Base-by-base conservation (phyloP, 2,113 vertebrate genomes). In the Carlito syrichta region DNA sequence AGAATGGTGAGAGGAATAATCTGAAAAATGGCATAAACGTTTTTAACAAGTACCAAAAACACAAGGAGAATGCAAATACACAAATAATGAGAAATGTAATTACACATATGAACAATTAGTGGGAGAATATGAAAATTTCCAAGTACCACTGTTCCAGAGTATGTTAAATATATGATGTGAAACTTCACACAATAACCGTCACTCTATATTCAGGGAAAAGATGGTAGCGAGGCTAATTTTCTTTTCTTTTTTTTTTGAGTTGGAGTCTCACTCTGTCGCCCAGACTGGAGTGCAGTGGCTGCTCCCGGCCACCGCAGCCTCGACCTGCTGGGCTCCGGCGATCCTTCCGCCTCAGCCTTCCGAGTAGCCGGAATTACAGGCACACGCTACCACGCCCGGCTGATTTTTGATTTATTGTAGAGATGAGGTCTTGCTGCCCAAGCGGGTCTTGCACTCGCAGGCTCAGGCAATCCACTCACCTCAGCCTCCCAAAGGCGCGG, bases 21-120 rank as follows among this genome's bases (percentile, higher is more conserved):
- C 96, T 98, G 95, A 56, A 97, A 97, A 97, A 97, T 94, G 97
- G 43, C 96, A 94, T 68, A 94, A 94, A 98, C 84, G 91, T 94
- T 94, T 56, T 93, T 92, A 97, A 97, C 89, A 89, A 93, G 91
- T 76, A 95, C 82, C 83, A 62, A 95, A 97, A 96, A 87, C 97
- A 98, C 84, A 96, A 92, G 23, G 60, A 69, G 94, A 87, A 86
- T 96, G 71, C 77, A 96, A 95, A 94, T 82, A 96, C 77, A 98
- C 95, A 93, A 87, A 69, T 43, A 92, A 91, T 89, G 92, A 48
- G 71, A 96, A 89, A 96, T 95, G 85, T 23, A 94, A 52, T 85
- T 87, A 95, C 56, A 96, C 48, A 95, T 52, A 96, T 40, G 92
- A 85, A 97, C 60, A 58, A 52, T 86, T 17, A 88, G 71, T 85